Evolutionary conservation across 2,113 vertebrate species (phyloP).

Genomic region (Tinamus guttatus): DNA sequence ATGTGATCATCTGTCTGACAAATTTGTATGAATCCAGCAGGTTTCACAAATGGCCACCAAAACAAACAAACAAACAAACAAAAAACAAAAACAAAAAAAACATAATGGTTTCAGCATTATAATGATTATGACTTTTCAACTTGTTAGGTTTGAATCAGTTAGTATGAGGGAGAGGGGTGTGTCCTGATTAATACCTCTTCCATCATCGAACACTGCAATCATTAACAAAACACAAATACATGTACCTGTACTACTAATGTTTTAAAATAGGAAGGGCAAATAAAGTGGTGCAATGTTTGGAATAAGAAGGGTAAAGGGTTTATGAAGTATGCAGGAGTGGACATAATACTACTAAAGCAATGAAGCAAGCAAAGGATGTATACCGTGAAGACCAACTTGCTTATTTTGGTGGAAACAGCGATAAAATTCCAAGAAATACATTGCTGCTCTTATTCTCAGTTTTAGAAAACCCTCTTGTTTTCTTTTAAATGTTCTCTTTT

Average conservation of each 20-base stretch:
- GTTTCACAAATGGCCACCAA: not conserved
- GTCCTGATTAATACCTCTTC: not conserved
- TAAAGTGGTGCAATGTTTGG: not conserved
- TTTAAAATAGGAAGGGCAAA: not conserved
- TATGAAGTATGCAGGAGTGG: not conserved
- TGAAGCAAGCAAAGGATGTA: not conserved
- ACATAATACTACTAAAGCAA: not conserved
- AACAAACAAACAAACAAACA: not conserved
- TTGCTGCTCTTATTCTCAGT: not conserved
- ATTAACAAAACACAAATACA: slow-evolving; percentile 14
- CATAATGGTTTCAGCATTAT: not conserved
- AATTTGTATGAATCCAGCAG: not conserved
- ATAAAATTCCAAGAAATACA: not conserved
- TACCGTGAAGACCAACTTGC: fast-evolving
- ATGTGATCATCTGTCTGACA: not conserved
- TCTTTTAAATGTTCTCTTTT: not conserved
- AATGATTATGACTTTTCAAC: not conserved
- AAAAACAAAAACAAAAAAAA: no score
- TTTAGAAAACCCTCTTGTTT: not conserved
- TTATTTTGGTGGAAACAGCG: not conserved
- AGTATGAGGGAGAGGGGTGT: not conserved
- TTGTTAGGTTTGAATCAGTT: not conserved
- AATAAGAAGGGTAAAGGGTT: not conserved
- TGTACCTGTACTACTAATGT: not conserved
- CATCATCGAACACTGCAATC: not conserved